Evolutionary conservation across 2,113 vertebrate genomes (phyloP), one percentile per base, ranked within the genome.

Genomic region (Sapajus apella): DNA sequence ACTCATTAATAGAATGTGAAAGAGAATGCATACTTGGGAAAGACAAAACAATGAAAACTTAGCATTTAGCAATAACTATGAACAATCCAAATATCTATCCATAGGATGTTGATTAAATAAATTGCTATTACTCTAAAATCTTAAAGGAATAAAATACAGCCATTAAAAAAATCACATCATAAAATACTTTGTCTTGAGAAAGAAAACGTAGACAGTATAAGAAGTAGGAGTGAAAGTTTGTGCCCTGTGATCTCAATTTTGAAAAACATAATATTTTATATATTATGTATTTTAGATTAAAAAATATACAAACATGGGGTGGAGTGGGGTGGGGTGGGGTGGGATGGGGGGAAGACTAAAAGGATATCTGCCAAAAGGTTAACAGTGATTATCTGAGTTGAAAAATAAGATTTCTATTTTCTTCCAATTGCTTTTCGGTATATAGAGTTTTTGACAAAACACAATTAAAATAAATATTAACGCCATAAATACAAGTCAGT

Each of bases 321-420:
- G 27, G 2, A n/a, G 23, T 18, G 25, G 13, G 27, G 61, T 64
- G 61, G 5, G 52, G 23, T 18, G 25, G 8, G 55, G 32, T 18
- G 25, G 30, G 5, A 18, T 18, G 25, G 13, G 50, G 32, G 16
- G 68, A 18, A 82, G 64, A 25, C 70, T 45, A 76, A 85, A 87
- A 86, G 6, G 10, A 27, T 79, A 64, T 55, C 55, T 1, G 35
- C 50, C 50, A 87, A 27, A 18, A 70, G 9, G 66, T 45, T 87
- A 68, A 82, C 27, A 35, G 14, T 85, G 35, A 91, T 55, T 87
- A 88, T 17, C 35, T 75, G 64, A 32, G 45, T 50, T 88, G 37
- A 76, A 92, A 89, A 92, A 45, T 77, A 61, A 83, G 61, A 64
- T 80, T 77, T 84, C 88, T 85, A 79, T 83, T 91, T 94, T 91